These are phyloP conservation scores for Leptinotarsa juncta DNA, from an alignment of 2,888 invertebrate genomes.

Conservation along the genomic window DNA sequence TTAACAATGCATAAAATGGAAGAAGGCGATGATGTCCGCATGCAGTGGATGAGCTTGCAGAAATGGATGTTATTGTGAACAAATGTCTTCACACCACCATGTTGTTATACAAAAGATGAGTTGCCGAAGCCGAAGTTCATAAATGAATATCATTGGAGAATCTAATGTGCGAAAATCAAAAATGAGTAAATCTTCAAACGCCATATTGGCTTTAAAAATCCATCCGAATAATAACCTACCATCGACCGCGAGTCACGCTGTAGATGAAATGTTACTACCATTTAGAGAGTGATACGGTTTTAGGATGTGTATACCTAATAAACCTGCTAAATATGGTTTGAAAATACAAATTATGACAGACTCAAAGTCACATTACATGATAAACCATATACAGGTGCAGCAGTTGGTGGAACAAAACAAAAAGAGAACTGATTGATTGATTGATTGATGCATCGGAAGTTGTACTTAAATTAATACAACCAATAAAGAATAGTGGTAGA, in stretches of 20 bases:
- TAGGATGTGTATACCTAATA: slow-evolving; percentile 33
- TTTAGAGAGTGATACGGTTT: slow-evolving; percentile 40
- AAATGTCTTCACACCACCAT: too few species aligned
- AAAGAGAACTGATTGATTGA: too few species aligned
- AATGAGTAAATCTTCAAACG: too few species aligned
- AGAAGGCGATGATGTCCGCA: neutral
- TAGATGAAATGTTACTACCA: slow-evolving; percentile 40
- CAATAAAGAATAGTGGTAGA: neutral
- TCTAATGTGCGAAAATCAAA: too few species aligned
- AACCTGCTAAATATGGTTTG: too few species aligned
- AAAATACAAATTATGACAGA: slow-evolving; percentile 34
- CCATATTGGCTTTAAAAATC: too few species aligned
- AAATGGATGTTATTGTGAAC: too few species aligned
- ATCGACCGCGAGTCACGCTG: too few species aligned
- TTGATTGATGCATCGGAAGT: too few species aligned
- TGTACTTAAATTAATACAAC: neutral
- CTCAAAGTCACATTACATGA: slow-evolving; percentile 30
- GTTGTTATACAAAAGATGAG: neutral
- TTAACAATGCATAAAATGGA: neutral
- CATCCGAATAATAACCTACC: too few species aligned
- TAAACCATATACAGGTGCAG: slow-evolving; percentile 27
- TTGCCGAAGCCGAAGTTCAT: neutral
- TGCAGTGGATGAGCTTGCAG: neutral
- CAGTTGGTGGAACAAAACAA: neutral
- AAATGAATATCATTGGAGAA: too few species aligned